Conservation (phyloP, 2,113 vertebrate genomes). For the Isurus oxyrinchus region DNA sequence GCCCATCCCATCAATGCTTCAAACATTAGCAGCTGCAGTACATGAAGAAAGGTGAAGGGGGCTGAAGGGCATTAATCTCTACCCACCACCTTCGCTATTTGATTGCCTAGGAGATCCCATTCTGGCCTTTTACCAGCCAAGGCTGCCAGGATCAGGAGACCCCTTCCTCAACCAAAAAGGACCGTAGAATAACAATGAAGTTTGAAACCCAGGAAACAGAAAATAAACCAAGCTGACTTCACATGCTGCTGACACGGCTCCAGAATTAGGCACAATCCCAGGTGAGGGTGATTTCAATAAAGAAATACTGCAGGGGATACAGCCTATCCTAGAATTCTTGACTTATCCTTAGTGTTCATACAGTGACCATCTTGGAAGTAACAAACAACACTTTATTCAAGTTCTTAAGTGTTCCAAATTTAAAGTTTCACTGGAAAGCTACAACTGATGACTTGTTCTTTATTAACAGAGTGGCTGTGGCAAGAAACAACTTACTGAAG, state of each 20-base stretch:
- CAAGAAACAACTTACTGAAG: background rate
- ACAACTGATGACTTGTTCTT: background rate
- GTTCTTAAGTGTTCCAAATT: background rate
- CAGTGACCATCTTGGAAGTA: background rate
- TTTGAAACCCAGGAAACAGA: background rate
- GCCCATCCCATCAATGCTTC: background rate
- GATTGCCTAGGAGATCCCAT: background rate
- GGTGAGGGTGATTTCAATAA: background rate
- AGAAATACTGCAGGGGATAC: background rate
- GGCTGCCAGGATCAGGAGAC: background rate
- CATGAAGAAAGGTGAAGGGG: background rate
- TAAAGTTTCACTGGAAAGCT: background rate
- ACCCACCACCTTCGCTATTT: background rate
- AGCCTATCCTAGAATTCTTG: background rate
- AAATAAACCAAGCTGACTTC: background rate
- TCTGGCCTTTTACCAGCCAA: background rate
- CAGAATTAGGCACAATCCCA: background rate
- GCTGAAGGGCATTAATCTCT: background rate
- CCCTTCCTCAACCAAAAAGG: background rate
- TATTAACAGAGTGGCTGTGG: background rate
- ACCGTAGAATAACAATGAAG: background rate
- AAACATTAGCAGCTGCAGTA: background rate
- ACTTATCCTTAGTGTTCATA: background rate
- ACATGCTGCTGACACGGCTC: background rate
- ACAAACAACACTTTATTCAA: no score